These are phyloP conservation scores for Colius striatus DNA, from an alignment of 2,113 vertebrate species.

Conservation along the genomic window DNA sequence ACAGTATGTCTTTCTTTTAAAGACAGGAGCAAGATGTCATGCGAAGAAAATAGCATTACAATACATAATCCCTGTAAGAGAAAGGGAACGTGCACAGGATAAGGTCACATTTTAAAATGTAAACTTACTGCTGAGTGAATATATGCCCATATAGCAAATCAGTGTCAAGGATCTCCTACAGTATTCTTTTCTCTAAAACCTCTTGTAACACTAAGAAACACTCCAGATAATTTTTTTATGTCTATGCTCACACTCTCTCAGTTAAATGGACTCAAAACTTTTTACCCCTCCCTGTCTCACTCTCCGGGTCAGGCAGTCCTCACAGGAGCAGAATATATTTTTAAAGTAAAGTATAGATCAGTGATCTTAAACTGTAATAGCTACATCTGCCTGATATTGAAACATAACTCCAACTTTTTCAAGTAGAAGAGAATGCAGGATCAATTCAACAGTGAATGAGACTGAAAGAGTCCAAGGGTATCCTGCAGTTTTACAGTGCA, in stretches of 20 bases:
- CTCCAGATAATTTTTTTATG: background rate
- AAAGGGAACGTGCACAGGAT: background rate
- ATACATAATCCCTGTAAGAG: rapidly evolving
- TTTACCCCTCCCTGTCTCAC: background rate
- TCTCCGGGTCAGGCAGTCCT: background rate
- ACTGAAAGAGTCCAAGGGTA: background rate
- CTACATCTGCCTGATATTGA: background rate
- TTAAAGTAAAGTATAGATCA: background rate
- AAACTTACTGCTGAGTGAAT: background rate
- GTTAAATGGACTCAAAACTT: background rate
- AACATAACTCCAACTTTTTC: background rate
- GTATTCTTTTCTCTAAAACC: background rate
- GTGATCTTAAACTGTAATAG: background rate
- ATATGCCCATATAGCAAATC: background rate
- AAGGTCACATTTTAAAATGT: background rate
- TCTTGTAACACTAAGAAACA: background rate
- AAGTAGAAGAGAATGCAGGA: background rate
- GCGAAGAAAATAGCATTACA: background rate
- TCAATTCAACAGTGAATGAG: background rate
- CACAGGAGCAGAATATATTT: background rate
- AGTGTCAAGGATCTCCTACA: background rate
- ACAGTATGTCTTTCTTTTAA: background rate
- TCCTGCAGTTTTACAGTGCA: background rate
- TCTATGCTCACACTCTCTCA: background rate
- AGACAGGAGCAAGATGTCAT: background rate